phyloP scores from a whole-genome alignment of 2,113 vertebrate species.

The Platysteira castanea region DNA sequence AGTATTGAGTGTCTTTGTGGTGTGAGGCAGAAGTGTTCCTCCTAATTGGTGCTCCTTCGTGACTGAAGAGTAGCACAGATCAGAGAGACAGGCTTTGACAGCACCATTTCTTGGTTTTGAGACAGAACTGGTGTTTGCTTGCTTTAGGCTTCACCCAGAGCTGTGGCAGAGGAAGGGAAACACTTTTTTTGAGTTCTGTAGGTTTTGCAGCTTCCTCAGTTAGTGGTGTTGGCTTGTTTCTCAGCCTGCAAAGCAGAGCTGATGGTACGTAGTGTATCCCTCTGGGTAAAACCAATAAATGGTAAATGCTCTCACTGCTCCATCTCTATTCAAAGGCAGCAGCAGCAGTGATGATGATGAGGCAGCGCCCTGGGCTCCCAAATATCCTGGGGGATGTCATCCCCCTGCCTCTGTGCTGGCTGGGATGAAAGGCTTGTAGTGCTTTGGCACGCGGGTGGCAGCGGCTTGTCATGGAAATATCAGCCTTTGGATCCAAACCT shows the following conservation, averaged over 20 bases:
- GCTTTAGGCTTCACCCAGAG: not conserved
- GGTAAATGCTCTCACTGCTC: not conserved
- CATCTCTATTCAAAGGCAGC: not conserved
- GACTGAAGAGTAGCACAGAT: not conserved
- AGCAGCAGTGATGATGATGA: not conserved
- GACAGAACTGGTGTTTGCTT: not conserved
- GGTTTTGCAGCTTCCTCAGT: not conserved
- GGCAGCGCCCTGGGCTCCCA: not conserved
- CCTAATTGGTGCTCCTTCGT: rapidly evolving
- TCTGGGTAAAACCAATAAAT: not conserved
- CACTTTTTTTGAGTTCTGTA: not conserved
- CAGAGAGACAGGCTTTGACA: not conserved
- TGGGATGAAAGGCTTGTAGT: not conserved
- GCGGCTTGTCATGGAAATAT: not conserved
- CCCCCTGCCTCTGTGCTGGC: not conserved
- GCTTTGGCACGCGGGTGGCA: rapidly evolving
- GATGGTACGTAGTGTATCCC: rapidly evolving
- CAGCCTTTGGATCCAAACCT: not conserved
- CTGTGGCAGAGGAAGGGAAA: not conserved
- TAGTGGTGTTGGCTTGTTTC: not conserved
- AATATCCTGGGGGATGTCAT: not conserved
- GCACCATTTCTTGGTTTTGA: not conserved
- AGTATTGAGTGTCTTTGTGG: not conserved
- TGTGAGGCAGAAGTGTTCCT: not conserved
- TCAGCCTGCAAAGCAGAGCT: not conserved